Evolutionary conservation across 2,797 vertebrate genomes (phyloP), one percentile per base, ranked within the genome.

Genomic region (Tapera naevia): DNA sequence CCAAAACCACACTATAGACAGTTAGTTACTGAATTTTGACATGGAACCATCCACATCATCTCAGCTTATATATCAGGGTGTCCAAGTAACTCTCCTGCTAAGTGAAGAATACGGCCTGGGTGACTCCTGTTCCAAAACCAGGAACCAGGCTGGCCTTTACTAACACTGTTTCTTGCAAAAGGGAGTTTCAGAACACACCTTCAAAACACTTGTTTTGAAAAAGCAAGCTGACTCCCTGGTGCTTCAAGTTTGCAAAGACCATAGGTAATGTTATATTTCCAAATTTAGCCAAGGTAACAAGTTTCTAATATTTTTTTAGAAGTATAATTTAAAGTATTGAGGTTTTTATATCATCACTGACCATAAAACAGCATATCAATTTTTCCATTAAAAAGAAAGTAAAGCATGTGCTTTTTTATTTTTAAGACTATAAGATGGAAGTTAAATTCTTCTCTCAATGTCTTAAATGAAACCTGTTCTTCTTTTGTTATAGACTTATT

Each of bases 21-120:
- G 65, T 83, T 86, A 89, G 56, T 81, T 66, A 85, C 14, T 65
- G 80, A 90, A 93, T 91, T 93, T 85, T 85, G 60, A 71, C 57
- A 39, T 16, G 12, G 62, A 91, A 30, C 22, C 54, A 41, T 78
- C 21, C 5, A 13, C 25, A 43, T 51, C 35, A 88, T 37, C 28
- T 79, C 6, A 17, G 35, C 9, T 90, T 73, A 73, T n/a, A 60
- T 19, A 35, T 41, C 64, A 84, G 18, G 4, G 9, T 86, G 45
- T 74, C 54, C 2, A 7, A 39, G 46, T 45, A 56, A 43, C 25
- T 33, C 9, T n/a, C n/a, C 41, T 66, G 21, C 9, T 85, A 58
- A 43, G 17, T 27, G 15, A 28, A 14, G 17, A 87, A 78, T 22
- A 39, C 8, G 7, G 13, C 17, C 45, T 51, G 13, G 4, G 35